These are phyloP conservation scores for Scortum barcoo DNA, from an alignment of 2,113 vertebrate genomes.

Conservation along the genomic window DNA sequence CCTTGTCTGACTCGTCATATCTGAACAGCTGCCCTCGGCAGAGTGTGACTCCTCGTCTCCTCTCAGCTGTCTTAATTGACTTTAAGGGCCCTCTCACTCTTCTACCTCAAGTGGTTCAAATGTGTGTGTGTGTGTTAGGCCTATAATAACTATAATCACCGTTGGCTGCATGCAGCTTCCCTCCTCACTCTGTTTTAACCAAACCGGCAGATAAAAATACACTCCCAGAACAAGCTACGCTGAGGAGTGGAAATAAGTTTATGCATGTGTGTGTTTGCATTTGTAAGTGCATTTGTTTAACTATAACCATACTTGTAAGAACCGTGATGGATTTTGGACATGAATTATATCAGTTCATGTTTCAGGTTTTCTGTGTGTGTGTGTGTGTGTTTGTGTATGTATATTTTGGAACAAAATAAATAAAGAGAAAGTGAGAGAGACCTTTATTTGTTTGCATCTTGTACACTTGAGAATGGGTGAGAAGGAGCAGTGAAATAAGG, in stretches of 20 bases:
- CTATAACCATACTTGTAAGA: slow-evolving; percentile 1
- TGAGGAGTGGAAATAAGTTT: slow-evolving; percentile 64
- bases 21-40: slow-evolving; percentile 11
- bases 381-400: not conserved
- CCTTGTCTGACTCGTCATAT: not conserved
- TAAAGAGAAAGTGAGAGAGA: not conserved
- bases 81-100: slow-evolving; percentile 57
- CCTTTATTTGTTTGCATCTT: slow-evolving; percentile 8
- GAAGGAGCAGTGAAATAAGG: slow-evolving; percentile 9
- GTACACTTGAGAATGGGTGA: not conserved
- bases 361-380: not conserved
- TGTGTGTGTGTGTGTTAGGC: slow-evolving; percentile 45
- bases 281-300: slow-evolving; percentile 40
- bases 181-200: slow-evolving; percentile 78
- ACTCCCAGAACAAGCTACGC: slow-evolving; percentile 59
- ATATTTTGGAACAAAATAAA: not conserved
- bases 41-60: slow-evolving; percentile 54
- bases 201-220: slow-evolving; percentile 79
- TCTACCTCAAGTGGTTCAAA: slow-evolving; percentile 53
- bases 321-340: slow-evolving; percentile 18
- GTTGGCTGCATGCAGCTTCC: slow-evolving; percentile 75
- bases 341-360: not conserved
- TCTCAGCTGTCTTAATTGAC: slow-evolving; percentile 68
- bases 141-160: slow-evolving; percentile 84
- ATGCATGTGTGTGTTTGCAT: slow-evolving; percentile 60